phyloP scores from a whole-genome alignment of 2,797 vertebrate species.

The Poecilia wingei region DNA sequence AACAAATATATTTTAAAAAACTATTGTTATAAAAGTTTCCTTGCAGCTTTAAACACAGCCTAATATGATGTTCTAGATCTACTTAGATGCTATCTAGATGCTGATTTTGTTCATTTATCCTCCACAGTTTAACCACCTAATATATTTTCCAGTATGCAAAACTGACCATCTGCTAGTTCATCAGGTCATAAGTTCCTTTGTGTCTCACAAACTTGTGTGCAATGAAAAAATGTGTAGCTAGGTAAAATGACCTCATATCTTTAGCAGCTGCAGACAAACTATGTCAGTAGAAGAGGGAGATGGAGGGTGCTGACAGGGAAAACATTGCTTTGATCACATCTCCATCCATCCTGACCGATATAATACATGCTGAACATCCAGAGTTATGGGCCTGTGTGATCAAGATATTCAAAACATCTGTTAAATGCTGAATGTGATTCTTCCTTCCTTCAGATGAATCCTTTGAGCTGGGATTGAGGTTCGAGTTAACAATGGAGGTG shows the following conservation, averaged over 20 bases:
- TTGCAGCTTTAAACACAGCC: not conserved
- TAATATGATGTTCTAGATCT: not conserved
- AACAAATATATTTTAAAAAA: too few species aligned
- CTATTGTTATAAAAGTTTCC: too few species aligned
- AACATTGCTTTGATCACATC: not conserved
- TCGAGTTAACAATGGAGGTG: constrained; percentile 91
- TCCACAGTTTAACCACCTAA: not conserved
- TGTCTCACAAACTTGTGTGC: not conserved
- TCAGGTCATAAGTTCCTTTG: not conserved
- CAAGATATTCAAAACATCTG: not conserved
- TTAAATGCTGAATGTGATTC: constrained; percentile 25
- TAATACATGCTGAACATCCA: not conserved
- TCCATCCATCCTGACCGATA: not conserved
- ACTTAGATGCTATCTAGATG: not conserved
- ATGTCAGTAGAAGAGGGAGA: not conserved
- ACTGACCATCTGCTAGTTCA: not conserved
- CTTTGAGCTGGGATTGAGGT: constrained; percentile 86
- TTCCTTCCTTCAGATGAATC: constrained; percentile 83
- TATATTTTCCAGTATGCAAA: not conserved
- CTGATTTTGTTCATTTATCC: not conserved
- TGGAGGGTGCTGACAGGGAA: not conserved
- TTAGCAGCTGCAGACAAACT: not conserved
- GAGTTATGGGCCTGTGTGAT: not conserved
- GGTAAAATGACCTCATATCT: not conserved
- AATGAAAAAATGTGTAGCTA: not conserved